phyloP scores from a whole-genome alignment of 2,113 vertebrate genomes.

The Halcyon senegalensis region DNA sequence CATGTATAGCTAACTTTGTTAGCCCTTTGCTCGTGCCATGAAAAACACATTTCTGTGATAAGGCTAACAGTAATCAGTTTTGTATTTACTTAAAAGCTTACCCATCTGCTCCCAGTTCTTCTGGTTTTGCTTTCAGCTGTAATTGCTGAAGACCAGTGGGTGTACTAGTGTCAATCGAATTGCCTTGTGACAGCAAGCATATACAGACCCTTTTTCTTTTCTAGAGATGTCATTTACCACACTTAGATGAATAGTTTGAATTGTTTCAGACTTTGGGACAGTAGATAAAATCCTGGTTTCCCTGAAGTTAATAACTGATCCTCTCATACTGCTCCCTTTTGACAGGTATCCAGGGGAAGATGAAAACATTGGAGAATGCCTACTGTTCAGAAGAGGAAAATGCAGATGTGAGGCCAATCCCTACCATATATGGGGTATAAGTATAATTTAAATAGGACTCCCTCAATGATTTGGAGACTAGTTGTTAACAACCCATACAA shows the following conservation, averaged over 20 bases:
- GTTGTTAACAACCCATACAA: background rate
- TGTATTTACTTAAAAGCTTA: background rate
- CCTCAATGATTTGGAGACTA: background rate
- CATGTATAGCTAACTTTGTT: background rate
- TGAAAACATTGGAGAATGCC: background rate
- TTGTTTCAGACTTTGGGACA: background rate
- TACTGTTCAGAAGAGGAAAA: background rate
- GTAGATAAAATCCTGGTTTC: background rate
- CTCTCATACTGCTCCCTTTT: background rate
- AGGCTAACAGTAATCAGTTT: background rate
- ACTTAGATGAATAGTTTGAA: background rate
- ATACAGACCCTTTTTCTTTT: background rate
- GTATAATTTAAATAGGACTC: background rate
- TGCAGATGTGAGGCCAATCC: background rate
- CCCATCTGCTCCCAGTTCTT: background rate
- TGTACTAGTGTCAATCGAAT: background rate
- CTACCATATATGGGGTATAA: background rate
- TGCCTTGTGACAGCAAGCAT: background rate
- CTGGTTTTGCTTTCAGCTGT: background rate
- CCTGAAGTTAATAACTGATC: background rate
- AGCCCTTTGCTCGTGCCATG: background rate
- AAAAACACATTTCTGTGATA: background rate
- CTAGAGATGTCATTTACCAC: background rate
- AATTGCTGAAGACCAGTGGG: slow-evolving; percentile 12
- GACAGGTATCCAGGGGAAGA: background rate